These are phyloP conservation scores for Rhinatrema bivittatum DNA, from an alignment of 2,797 vertebrate species.

Conservation along the genomic window DNA sequence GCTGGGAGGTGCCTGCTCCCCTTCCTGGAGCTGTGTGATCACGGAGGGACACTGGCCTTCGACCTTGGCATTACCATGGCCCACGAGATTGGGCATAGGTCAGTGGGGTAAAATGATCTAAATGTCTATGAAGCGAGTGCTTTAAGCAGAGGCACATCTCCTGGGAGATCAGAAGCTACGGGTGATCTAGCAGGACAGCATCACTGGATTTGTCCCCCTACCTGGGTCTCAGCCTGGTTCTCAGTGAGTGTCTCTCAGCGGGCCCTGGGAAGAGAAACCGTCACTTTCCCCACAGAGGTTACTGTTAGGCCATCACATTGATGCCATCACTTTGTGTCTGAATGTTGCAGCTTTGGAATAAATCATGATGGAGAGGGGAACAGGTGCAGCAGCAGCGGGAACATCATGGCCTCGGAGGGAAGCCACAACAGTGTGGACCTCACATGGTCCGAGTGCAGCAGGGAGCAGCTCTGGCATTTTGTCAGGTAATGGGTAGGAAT, in stretches of 20 bases:
- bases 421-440: conserved; percentile 72
- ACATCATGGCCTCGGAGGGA: conserved; percentile 82
- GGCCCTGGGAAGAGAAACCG: too few species aligned
- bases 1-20: conserved; percentile 80
- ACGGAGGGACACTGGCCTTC: conserved; percentile 93
- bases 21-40: conserved; percentile 5
- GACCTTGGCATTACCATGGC: conserved; percentile 91
- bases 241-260: too few species aligned
- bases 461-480: conserved; percentile 67
- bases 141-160: too few species aligned
- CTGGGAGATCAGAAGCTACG: too few species aligned
- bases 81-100: conserved; percentile 97
- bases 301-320: too few species aligned
- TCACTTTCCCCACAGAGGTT: too few species aligned
- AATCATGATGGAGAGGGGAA: conserved; percentile 78
- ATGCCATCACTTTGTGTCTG: too few species aligned
- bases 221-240: too few species aligned
- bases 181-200: too few species aligned
- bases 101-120: too few species aligned
- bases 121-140: too few species aligned
- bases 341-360: conserved; percentile 76
- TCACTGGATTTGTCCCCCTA: too few species aligned
- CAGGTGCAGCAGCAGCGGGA: conserved; percentile 64
- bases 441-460: conserved; percentile 83
- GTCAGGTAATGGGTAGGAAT: conserved; percentile 74